Base-by-base conservation (phyloP, 2,888 invertebrate genomes). In the Noctua fimbriata region DNA sequence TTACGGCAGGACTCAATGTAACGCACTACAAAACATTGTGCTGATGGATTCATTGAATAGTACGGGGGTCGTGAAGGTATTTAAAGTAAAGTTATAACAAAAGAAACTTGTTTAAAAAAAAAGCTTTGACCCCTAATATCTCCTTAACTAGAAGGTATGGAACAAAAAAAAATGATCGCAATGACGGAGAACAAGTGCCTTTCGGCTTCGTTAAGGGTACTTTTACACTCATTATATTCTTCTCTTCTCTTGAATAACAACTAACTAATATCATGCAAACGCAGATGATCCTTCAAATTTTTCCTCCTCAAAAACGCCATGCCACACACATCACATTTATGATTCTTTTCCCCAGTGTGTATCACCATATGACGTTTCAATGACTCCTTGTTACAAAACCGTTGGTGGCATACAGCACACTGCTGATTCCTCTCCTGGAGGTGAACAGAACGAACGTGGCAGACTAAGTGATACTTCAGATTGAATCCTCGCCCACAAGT, bases 301-400 rank as follows among this genome's bases (percentile, higher is more conserved):
- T 96, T 96, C 63, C 96, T 91, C 32, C 97, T 93, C 85, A 96
- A 90, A 71, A 97, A 97, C 1, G 96, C 96, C 94, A 97, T 96
- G 0, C 97, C 95, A 76, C 97, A 97, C 4, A 97, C 93, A 72
- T 97, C 95, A 76, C 97, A 97, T 82, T 97, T 96, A 78, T 97
- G 96, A 75, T 97, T 97, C 89, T 97, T 97, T 70, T 97, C 97
- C 0, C 97, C 97, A 0, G 97, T 97, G 83, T 97, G 97, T 65
- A 97, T 97, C 9, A 97, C 96, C 97, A 97, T 97, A 81, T 97
- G 97, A 1, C 97, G 92, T 79, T 97, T 97, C 86, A 97, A 90
- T 16, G 97, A 97, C 78, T 97, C 97, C 86, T 97, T 97, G 49
- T 97, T 97, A 83, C 96, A 97, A 86, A 97, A 97, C 85, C 97